Evolutionary conservation across 2,797 vertebrate species (phyloP), one percentile per base, ranked within the genome.

Genomic region (Phoebastria nigripes): DNA sequence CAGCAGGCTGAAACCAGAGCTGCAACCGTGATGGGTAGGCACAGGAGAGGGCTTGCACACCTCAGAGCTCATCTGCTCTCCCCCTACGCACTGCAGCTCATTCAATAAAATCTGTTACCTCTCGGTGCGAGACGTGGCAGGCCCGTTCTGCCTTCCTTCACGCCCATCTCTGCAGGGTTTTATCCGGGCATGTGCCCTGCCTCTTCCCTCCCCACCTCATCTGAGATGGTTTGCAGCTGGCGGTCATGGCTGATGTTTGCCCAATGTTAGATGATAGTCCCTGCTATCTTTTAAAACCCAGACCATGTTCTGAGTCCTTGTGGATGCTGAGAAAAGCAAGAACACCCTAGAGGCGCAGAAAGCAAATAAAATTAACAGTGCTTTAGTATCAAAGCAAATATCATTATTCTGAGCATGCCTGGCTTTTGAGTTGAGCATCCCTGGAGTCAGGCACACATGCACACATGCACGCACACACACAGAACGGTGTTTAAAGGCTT

Each of bases 51-150:
- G 33, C 33, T 79, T 70, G 46, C 29, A 41, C 41, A 31, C 33
- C 61, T 28, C 33, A 59, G 24, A 58, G 21, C 29, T 79, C 7
- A 4, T 67, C 54, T 72, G 42, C 42, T 77, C 22, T 76, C 29
- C 42, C 33, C 2, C 6, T 8, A 2, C 0, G 3, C 24, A 15
- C 25, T 0, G 0, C 46, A 74, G 28, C 21, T 69, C 0, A 0
- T 65, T 44, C 56, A 70, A 35, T 51, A 87, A 42, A 59, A 79
- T 13, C 55, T 65, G 29, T 54, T 41, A 19, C 72, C 33, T 79
- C 55, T 39, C 1, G 0, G 39, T 22, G 37, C n/a, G 62, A n/a
- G 73, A 47, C 37, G 4, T 21, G 15, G 16, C 55, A 59, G 70
- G 35, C 28, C 29, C 3, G 9, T 39, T 69, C 54, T 73, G 72